Percentiles rank a stretch among this genome's conserved stretches.
phyloP scores from a whole-genome alignment of 1,140 invertebrate species.

The Lysiphlebus fabarum region DNA sequence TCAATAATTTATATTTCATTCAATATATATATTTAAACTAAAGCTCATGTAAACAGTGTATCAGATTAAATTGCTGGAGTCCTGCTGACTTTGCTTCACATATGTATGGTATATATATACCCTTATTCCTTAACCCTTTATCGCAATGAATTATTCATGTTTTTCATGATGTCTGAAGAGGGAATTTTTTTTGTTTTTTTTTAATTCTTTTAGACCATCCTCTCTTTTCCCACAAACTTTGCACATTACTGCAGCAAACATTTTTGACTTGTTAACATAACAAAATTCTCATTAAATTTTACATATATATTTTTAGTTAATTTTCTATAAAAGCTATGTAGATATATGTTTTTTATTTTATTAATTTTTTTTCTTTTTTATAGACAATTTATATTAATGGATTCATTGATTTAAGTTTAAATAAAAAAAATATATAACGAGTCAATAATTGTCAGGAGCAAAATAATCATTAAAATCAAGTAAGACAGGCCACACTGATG shows the following conservation, averaged over 20 bases:
- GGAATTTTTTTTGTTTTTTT: too few relatives aligned
- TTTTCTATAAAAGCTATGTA: too few relatives aligned
- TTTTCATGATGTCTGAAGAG: conserved; percentile 32
- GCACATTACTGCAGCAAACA: too few relatives aligned
- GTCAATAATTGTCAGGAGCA: not conserved
- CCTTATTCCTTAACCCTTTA: conserved; percentile 16
- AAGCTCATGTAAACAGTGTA: conserved; percentile 43
- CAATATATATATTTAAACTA: conserved; percentile 43
- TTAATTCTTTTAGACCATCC: conserved; percentile 31
- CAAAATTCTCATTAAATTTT: too few relatives aligned
- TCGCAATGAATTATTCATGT: conserved; percentile 46
- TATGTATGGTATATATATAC: conserved; percentile 21
- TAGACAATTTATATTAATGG: too few relatives aligned
- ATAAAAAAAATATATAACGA: too few relatives aligned
- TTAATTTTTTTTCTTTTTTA: too few relatives aligned
- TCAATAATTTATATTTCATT: conserved; percentile 52
- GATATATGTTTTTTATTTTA: too few relatives aligned
- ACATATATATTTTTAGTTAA: too few relatives aligned
- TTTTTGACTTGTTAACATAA: too few relatives aligned
- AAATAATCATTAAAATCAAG: conserved; percentile 6
- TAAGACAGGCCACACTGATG: conserved; percentile 19
- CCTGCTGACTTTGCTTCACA: conserved; percentile 9
- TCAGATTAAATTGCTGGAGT: conserved; percentile 43
- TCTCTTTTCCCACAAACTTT: not conserved
- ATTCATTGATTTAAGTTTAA: too few relatives aligned